These are phyloP conservation scores for Halisarca cf. caerulea DNA, from an alignment of 37 sponge, comb jelly and placozoan genomes.

Conservation along the genomic window DNA sequence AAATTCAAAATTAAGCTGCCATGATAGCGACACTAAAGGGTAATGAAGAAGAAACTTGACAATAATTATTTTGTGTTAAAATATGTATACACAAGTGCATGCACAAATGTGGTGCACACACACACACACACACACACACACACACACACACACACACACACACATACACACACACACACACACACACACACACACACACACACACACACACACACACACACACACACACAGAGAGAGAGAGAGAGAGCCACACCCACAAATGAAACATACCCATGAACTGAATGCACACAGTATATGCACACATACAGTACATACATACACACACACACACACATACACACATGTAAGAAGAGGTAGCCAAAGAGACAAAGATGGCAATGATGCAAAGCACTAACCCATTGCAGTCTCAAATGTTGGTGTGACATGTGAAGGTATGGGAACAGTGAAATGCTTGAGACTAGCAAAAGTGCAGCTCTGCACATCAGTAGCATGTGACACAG, in stretches of 20 bases:
- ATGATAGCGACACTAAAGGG: slow-evolving; percentile 50
- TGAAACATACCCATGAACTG: too few relatives aligned
- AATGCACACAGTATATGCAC: too few relatives aligned
- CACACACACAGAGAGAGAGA: slow-evolving; percentile 25
- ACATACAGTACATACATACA: too few relatives aligned
- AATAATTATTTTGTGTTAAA: too few relatives aligned
- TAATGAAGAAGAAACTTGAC: neutral
- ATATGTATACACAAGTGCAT: neutral
- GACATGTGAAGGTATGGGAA: slow-evolving; percentile 61
- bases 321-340: too few relatives aligned
- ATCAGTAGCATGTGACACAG: slow-evolving; percentile 38
- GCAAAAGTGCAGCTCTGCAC: slow-evolving; percentile 66
- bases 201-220: slow-evolving; percentile 29
- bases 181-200: neutral
- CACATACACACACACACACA: neutral
- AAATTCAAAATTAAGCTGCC: slow-evolving; percentile 81
- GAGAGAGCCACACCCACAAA: neutral
- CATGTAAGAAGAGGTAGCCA: too few relatives aligned
- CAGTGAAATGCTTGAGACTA: slow-evolving; percentile 56
- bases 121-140: neutral
- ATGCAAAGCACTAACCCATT: slow-evolving; percentile 50
- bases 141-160: slow-evolving; percentile 8
- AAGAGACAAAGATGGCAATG: too few relatives aligned
- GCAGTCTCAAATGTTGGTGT: slow-evolving; percentile 59
- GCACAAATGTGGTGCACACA: neutral